Conservation (phyloP, 2,888 invertebrate species). For the Tachina grossa region DNA sequence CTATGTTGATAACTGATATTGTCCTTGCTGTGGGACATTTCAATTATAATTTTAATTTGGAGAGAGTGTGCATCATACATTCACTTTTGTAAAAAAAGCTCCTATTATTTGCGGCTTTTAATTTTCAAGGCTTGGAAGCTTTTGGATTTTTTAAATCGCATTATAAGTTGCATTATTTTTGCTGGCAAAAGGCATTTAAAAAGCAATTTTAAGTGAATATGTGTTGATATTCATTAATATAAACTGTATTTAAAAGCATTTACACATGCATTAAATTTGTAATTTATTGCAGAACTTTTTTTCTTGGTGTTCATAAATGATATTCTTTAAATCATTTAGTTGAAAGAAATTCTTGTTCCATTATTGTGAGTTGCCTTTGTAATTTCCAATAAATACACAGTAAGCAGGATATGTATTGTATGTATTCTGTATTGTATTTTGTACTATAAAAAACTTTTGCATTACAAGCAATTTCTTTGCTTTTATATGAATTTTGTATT, state of each 20-base stretch:
- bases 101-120: slow-evolving; percentile 6
- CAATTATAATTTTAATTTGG: background rate
- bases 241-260: slow-evolving; percentile 14
- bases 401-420: background rate
- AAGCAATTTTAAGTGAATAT: slow-evolving; percentile 2
- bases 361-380: slow-evolving; percentile 8
- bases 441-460: background rate
- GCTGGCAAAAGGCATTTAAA: slow-evolving; percentile 8
- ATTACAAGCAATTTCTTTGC: slow-evolving; percentile 19
- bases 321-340: background rate
- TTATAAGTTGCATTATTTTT: background rate
- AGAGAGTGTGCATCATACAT: slow-evolving; percentile 29
- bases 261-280: background rate
- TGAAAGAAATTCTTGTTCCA: slow-evolving; percentile 13
- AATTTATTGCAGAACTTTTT: background rate
- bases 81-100: background rate
- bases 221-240: slow-evolving; percentile 6
- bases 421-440: slow-evolving; percentile 1
- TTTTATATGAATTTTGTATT: slow-evolving; percentile 1
- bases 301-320: background rate
- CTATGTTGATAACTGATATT: no score
- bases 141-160: slow-evolving; percentile 17
- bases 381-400: background rate
- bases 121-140: slow-evolving; percentile 42
- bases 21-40: no score